These are phyloP conservation scores for Callochromis pleurospilus DNA, from an alignment of 2,113 vertebrate species.

Conservation along the genomic window DNA sequence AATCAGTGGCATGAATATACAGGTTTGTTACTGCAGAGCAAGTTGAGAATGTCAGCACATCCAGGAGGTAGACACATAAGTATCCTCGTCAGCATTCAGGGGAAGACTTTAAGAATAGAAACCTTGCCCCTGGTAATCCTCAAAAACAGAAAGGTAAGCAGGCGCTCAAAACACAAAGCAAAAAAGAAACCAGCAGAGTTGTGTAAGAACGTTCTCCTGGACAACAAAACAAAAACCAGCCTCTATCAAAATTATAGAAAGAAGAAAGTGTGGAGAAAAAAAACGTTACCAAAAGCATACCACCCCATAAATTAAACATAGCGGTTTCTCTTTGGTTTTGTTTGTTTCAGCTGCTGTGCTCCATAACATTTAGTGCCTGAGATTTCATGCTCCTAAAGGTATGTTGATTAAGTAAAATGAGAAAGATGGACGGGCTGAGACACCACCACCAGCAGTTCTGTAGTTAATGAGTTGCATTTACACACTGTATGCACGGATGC, in stretches of 20 bases:
- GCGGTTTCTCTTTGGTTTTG: not conserved
- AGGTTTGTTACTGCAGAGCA: not conserved
- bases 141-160: not conserved
- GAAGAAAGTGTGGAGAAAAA: not conserved
- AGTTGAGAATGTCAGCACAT: not conserved
- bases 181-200: not conserved
- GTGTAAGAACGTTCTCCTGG: not conserved
- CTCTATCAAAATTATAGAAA: not conserved
- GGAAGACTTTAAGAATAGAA: not conserved
- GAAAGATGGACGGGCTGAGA: not conserved
- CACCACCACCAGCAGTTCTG: not conserved
- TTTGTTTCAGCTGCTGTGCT: not conserved
- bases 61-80: not conserved
- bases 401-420: not conserved
- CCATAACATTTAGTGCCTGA: not conserved
- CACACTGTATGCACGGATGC: not conserved
- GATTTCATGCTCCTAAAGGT: not conserved
- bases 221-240: not conserved
- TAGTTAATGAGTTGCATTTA: not conserved
- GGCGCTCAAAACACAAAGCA: not conserved
- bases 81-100: not conserved
- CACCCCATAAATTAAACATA: not conserved
- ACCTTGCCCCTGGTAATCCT: not conserved
- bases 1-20: not conserved
- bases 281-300: not conserved